phyloP scores from a whole-genome alignment of 2,113 vertebrate species.

The Stigmatopora nigra region DNA sequence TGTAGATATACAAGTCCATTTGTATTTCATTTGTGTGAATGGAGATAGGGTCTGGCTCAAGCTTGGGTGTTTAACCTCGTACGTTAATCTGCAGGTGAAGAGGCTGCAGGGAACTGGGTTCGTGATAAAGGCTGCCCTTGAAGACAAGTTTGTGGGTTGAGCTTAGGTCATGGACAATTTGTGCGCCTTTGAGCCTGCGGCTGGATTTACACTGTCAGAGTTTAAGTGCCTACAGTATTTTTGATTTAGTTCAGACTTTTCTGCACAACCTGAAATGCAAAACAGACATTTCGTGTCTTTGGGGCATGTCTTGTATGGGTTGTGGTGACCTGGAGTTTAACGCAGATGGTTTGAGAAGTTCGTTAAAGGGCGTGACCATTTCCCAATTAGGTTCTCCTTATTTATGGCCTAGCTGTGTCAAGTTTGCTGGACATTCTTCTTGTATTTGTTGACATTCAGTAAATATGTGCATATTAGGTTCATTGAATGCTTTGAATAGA shows the following conservation, averaged over 20 bases:
- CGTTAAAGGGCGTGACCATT: not conserved
- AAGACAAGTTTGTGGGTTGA: slow-evolving; percentile 55
- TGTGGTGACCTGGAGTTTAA: too few relatives aligned
- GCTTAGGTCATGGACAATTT: slow-evolving; percentile 57
- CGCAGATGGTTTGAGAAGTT: too few relatives aligned
- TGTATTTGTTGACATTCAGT: too few relatives aligned
- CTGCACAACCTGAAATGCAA: not conserved
- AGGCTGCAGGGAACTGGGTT: slow-evolving; percentile 8
- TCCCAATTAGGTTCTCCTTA: not conserved
- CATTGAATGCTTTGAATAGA: not conserved
- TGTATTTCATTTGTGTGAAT: slow-evolving; percentile 56
- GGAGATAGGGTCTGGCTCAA: slow-evolving; percentile 50
- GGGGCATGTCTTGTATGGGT: too few relatives aligned
- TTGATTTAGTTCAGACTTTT: not conserved
- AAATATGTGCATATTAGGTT: too few relatives aligned
- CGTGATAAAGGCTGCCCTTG: slow-evolving; percentile 59
- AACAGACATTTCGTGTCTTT: too few relatives aligned
- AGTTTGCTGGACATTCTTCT: not conserved
- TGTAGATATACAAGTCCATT: slow-evolving; percentile 57
- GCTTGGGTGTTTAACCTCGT: slow-evolving; percentile 46
- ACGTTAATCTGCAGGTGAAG: slow-evolving; percentile 62
- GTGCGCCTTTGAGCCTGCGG: slow-evolving; percentile 26
- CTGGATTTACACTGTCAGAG: slow-evolving; percentile 6
- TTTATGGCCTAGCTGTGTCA: not conserved
- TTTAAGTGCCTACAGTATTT: not conserved